Conservation (phyloP, 2,888 invertebrate genomes). For the Synanthedon myopaeformis region DNA sequence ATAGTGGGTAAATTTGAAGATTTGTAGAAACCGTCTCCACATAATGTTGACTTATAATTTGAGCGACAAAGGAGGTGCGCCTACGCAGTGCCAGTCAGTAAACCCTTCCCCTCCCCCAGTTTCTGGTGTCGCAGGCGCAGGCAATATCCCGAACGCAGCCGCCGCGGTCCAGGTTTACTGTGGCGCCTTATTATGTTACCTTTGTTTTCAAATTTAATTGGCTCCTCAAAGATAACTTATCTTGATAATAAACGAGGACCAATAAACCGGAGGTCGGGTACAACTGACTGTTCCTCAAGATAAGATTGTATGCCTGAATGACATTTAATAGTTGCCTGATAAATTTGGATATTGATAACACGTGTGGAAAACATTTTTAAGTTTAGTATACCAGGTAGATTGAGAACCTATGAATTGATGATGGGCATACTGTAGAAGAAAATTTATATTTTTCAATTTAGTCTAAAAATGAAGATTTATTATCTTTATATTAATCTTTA, state of each 20-base stretch:
- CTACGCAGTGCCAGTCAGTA: slow-evolving; percentile 40
- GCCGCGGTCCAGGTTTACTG: slow-evolving; percentile 28
- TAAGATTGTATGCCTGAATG: slow-evolving; percentile 49
- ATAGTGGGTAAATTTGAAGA: not conserved
- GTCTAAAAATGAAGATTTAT: too few species aligned
- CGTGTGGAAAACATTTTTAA: not conserved
- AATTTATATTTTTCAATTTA: too few species aligned
- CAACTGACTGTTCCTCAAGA: slow-evolving; percentile 52
- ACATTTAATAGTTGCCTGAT: slow-evolving; percentile 38
- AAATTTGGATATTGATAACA: not conserved
- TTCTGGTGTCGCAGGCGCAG: slow-evolving; percentile 7
- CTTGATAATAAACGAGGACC: slow-evolving; percentile 69
- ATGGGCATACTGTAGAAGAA: too few species aligned
- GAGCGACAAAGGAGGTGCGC: slow-evolving; percentile 53
- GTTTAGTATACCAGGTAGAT: too few species aligned
- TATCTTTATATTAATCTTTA: too few species aligned
- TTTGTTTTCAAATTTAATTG: slow-evolving; percentile 71
- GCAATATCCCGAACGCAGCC: slow-evolving; percentile 8
- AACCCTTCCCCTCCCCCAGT: slow-evolving; percentile 28
- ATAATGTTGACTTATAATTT: slow-evolving; percentile 35
- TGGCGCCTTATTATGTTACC: slow-evolving; percentile 69
- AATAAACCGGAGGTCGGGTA: slow-evolving; percentile 62
- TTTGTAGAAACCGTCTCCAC: slow-evolving; percentile 29
- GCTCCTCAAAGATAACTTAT: slow-evolving; percentile 67
- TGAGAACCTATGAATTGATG: too few species aligned